Percentiles rank a stretch among this genome's conserved stretches.
Evolutionary conservation across 2,888 invertebrate species (phyloP).

Genomic region (Hermodice carunculata): DNA sequence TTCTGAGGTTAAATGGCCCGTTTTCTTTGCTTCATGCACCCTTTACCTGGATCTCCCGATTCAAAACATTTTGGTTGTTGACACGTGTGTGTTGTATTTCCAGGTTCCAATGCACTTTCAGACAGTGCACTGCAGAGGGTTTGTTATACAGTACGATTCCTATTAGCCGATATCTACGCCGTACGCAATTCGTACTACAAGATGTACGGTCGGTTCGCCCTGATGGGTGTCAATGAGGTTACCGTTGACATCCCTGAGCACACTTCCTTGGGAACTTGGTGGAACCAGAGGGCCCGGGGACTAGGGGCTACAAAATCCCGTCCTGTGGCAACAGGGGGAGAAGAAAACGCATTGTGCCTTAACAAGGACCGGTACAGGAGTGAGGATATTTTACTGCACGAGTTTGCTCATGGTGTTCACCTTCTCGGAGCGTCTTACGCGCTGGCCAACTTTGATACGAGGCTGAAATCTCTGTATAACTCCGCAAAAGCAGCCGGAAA

Average conservation of each 20-base stretch:
- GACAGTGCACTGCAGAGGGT: not conserved
- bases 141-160: slow-evolving; percentile 11
- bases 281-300: slow-evolving; percentile 44
- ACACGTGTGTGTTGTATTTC: too few relatives aligned
- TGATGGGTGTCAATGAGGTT: slow-evolving; percentile 6
- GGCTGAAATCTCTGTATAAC: slow-evolving; percentile 35
- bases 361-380: slow-evolving; percentile 18
- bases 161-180: not conserved
- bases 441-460: slow-evolving; percentile 40
- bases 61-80: too few relatives aligned
- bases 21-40: too few relatives aligned
- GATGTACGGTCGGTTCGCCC: slow-evolving; percentile 6
- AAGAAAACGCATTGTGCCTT: slow-evolving; percentile 46
- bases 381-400: slow-evolving; percentile 49
- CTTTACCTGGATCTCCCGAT: too few relatives aligned
- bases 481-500: slow-evolving; percentile 34
- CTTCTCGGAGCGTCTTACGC: slow-evolving; percentile 44
- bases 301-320: slow-evolving; percentile 43
- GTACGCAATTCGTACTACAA: slow-evolving; percentile 1
- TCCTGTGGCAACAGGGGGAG: slow-evolving; percentile 45
- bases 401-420: slow-evolving; percentile 47
- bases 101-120: not conserved
- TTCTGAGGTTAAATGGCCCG: too few relatives aligned
- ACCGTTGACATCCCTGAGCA: slow-evolving; percentile 41
- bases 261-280: slow-evolving; percentile 32